Conservation (phyloP, 2,888 invertebrate genomes). For the Amblyjoppa fuscipennis region DNA sequence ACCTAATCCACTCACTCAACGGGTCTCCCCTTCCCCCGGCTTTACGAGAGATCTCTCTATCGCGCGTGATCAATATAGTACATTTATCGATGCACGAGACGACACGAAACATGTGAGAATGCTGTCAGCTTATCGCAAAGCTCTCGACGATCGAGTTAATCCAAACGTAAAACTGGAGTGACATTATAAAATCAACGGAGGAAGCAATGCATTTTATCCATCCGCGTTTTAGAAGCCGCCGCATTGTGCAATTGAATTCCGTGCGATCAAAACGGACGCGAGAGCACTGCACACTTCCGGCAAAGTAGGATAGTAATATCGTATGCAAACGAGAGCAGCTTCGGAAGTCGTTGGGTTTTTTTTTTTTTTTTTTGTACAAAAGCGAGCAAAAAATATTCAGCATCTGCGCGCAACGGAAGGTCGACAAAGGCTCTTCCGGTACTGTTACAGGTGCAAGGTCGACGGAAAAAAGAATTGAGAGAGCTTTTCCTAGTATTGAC, state of each 20-base stretch:
- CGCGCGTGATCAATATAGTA: neutral
- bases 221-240: constrained; percentile 3
- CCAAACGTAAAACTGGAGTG: neutral
- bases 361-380: constrained; percentile 22
- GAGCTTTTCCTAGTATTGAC: neutral
- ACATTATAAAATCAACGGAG: neutral
- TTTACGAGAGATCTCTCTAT: neutral
- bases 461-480: neutral
- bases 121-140: neutral
- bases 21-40: neutral
- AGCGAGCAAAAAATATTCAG: constrained; percentile 27
- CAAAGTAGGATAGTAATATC: neutral
- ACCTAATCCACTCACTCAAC: neutral
- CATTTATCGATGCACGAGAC: neutral
- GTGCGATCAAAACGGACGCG: constrained; percentile 40
- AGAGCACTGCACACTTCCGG: constrained; percentile 2
- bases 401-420: constrained; percentile 17
- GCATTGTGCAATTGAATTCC: constrained; percentile 47
- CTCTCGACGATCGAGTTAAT: neutral
- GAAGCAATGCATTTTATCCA: constrained; percentile 50
- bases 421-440: neutral
- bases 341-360: constrained; percentile 42
- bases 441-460: neutral
- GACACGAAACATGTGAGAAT: constrained; percentile 1
- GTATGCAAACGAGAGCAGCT: constrained; percentile 1